Evolutionary conservation across 2,797 vertebrate genomes (phyloP), one percentile per base, ranked within the genome.

Genomic region (Sebastes nivosus): DNA sequence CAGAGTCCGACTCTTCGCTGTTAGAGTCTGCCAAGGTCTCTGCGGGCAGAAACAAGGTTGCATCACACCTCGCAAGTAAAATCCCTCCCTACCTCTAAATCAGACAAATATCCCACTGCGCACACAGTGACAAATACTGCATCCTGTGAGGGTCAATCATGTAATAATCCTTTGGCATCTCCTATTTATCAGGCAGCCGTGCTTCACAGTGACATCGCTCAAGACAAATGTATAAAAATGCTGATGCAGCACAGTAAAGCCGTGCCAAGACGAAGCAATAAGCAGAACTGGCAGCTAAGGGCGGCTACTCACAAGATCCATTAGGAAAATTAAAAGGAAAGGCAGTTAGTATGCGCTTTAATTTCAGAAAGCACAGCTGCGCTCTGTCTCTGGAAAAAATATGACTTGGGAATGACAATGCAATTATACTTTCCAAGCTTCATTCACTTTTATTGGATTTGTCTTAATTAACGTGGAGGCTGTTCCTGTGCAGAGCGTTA

Each of bases 1-100:
- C 99, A 29, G 98, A 99, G 95, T 99, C 98, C 0, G 98, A 99
- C 85, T 99, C 98, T 84, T 99, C 98, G 14, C 98, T 99, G 90
- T 99, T 97, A 30, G 99, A 99, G 89, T 99, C 99, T 60, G 95
- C 94, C 91, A 99, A 94, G 88, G 93, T 97, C 94, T 99, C 99
- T 99, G 92, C 54, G 87, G 92, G 66, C 36, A 85, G 14, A 90
- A 79, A 82, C 61, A 92, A 84, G 70, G 69, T 71, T 87, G 64
- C 50, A 13, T 85, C 76, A 87, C 36, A 85, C 30, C 27, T 61
- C 2, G 32, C 4, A 22, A 30, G 18, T 54, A 27, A 84, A 79
- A 72, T 11, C 58, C 20, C 52, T 57, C 22, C 54, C 24, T 57
- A 52, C 55, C 14, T 72, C 29, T 75, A 64, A 80, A 85, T 87